A percentile compares a stretch with the other conserved stretches of the same genome.
These are phyloP conservation scores for Chelonia mydas DNA, from an alignment of 2,797 vertebrate species.

Conservation along the genomic window DNA sequence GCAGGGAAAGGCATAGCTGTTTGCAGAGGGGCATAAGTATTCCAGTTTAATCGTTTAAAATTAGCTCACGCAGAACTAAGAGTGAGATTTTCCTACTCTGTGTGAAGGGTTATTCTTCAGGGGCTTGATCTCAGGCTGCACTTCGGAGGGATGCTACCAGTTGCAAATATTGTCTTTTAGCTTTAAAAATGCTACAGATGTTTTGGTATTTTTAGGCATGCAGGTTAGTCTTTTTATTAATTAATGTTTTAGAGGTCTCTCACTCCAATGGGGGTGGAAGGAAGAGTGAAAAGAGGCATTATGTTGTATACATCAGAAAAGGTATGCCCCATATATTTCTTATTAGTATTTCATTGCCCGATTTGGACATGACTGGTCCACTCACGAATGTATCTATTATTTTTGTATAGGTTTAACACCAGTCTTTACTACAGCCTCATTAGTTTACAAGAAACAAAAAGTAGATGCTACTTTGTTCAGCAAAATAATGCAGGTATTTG, in stretches of 20 bases:
- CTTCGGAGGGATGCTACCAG: neutral
- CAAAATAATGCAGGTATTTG: neutral
- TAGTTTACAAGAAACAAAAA: neutral
- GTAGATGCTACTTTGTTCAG: neutral
- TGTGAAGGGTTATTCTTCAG: neutral
- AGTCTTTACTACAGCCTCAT: neutral
- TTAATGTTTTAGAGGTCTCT: neutral
- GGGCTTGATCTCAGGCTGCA: neutral
- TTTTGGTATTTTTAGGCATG: neutral
- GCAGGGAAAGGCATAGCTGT: neutral
- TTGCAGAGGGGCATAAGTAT: neutral
- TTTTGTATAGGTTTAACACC: neutral
- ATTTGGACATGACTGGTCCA: neutral
- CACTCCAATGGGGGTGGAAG: fast-evolving
- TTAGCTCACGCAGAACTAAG: neutral
- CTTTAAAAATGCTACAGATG: neutral
- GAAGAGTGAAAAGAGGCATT: neutral
- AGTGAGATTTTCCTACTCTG: neutral
- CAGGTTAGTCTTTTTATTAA: neutral
- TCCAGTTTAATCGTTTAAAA: neutral
- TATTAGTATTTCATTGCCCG: neutral
- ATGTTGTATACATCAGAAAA: neutral
- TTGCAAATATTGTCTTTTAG: neutral
- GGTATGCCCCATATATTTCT: neutral
- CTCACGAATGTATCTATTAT: neutral